These are phyloP conservation scores for Tridacna crocea DNA, from an alignment of 2,888 invertebrate genomes.

Conservation along the genomic window DNA sequence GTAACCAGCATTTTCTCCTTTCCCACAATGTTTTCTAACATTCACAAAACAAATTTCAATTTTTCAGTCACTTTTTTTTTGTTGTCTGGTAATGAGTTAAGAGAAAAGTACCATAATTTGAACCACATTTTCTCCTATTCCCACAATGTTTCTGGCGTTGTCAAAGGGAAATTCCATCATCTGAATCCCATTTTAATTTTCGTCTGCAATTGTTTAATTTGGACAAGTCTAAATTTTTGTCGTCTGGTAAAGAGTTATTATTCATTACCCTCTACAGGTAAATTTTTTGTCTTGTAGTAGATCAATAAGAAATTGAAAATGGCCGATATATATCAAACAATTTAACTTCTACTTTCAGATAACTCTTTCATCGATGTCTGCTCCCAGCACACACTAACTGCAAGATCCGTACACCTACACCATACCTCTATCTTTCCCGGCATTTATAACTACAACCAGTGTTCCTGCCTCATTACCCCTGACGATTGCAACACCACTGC, in stretches of 20 bases:
- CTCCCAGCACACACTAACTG: slow-evolving; percentile 48
- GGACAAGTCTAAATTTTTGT: not conserved
- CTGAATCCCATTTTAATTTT: not conserved
- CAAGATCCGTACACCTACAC: slow-evolving; percentile 45
- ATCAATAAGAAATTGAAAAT: too few relatives aligned
- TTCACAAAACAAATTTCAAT: too few relatives aligned
- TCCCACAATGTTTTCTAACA: too few relatives aligned
- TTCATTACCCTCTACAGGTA: too few relatives aligned
- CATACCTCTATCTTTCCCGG: slow-evolving; percentile 47
- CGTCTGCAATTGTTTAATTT: not conserved
- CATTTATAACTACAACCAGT: slow-evolving; percentile 46
- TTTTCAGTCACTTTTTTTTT: too few relatives aligned
- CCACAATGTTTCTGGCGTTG: not conserved
- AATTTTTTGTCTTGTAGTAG: too few relatives aligned
- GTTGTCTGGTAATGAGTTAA: too few relatives aligned
- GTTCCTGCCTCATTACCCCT: slow-evolving; percentile 65
- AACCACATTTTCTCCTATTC: not conserved
- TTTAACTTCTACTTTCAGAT: slow-evolving; percentile 43
- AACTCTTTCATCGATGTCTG: slow-evolving; percentile 57
- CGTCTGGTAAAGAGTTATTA: not conserved
- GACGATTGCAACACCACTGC: slow-evolving; percentile 64
- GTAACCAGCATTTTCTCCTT: too few relatives aligned
- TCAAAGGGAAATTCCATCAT: not conserved
- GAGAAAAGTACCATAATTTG: too few relatives aligned
- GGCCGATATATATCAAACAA: too few relatives aligned